Base-by-base conservation (phyloP, 2,113 vertebrate genomes). In the Nothobranchius furzeri region DNA sequence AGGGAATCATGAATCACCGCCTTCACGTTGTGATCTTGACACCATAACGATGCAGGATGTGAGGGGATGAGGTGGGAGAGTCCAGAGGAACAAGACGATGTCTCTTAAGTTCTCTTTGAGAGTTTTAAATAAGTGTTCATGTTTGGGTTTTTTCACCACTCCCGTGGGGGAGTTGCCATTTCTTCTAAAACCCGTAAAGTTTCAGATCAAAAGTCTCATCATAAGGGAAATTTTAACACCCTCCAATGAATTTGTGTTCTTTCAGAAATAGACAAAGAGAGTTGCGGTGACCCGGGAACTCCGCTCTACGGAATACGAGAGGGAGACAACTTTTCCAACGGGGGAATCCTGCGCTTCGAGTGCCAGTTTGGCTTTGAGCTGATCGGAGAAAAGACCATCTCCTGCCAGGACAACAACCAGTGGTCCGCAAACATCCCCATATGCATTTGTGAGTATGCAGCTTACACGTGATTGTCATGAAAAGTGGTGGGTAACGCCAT, bases 361-460 rank as follows among this genome's bases (percentile, higher is more conserved):
- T 99, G 98, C 87, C 97, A 99, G 82, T 98, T 98, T 93, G 98
- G 96, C 75, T 99, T 99, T 85, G 98, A 99, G 93, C 93, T 99
- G 85, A 98, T 99, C 78, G 98, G 98, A 90, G 97, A 99, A 89
- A 98, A 93, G 91, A 96, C 94, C 8, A 97, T 99, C 84, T 93
- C 96, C 90, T 99, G 98, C 91, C 97, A 99, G 89, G 96, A 97
- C 88, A 99, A 99, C 92, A 99, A 99, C 85, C 98, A 99, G 75
- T 99, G 98, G 98, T 99, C 98, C 64, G 98, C 96, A 88, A 99
- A 99, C 88, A 96, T 99, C 92, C 98, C 98, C 68, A 99, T 99
- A 81, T 99, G 98, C 88, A 98, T 99, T 85, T 99, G 98, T 99
- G 90, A 95, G 98, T 98, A 93, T 60, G 35, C 0, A 14, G 54